These are phyloP conservation scores for Leptobrachium leishanense DNA, from an alignment of 2,113 vertebrate species.

Conservation along the genomic window DNA sequence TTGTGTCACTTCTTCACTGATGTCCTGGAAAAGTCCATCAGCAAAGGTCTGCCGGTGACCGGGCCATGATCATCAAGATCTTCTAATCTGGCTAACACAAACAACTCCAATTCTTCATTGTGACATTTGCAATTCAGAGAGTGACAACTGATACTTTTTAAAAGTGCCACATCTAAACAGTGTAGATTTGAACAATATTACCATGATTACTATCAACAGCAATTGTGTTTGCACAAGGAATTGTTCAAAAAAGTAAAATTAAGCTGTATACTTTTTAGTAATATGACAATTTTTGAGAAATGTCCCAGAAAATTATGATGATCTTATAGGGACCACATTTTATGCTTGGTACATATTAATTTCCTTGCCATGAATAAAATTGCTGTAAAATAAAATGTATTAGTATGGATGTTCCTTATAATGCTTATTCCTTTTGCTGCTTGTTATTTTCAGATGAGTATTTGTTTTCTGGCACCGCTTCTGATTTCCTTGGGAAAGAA, in stretches of 20 bases:
- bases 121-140: constrained; percentile 58
- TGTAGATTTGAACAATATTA: constrained; percentile 41
- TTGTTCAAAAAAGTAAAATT: too few relatives aligned
- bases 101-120: constrained; percentile 64
- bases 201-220: not conserved
- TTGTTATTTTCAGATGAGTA: constrained; percentile 78
- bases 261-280: too few relatives aligned
- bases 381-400: too few relatives aligned
- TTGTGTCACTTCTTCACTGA: constrained; percentile 10
- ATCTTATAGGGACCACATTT: too few relatives aligned
- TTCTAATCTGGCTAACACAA: constrained; percentile 64
- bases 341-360: too few relatives aligned
- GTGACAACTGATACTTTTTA: constrained; percentile 50
- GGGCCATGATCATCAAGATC: constrained; percentile 55
- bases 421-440: constrained; percentile 34
- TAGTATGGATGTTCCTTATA: not conserved
- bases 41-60: constrained; percentile 58
- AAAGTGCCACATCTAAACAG: constrained; percentile 49
- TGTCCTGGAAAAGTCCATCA: constrained; percentile 63
- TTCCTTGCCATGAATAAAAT: too few relatives aligned
- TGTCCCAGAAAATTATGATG: too few relatives aligned
- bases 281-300: too few relatives aligned
- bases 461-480: constrained; percentile 91
- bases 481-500: constrained; percentile 96
- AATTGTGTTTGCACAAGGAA: not conserved